Base-by-base conservation (phyloP, 64 coral and sea anemone genomes). In the Anthopleura sola region DNA sequence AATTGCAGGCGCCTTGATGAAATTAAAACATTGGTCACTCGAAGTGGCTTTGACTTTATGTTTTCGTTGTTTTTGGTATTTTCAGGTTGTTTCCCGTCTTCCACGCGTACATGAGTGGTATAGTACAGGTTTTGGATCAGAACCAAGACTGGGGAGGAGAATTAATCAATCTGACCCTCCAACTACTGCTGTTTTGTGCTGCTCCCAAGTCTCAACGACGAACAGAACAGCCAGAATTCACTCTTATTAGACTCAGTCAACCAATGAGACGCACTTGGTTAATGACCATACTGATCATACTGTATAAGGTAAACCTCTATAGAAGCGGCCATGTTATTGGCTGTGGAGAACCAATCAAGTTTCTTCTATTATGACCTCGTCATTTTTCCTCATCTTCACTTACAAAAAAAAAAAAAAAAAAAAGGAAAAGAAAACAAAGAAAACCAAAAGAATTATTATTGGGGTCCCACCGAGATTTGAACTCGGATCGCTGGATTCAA, bases 61-160 rank as follows among this genome's bases (percentile, higher is more conserved):
- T 44, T 3, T 44, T 44, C 4, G 9, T 44, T 44, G 40, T n/a
- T n/a, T n/a, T n/a, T n/a, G 9, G 9, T 8, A 20, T 26, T 87
- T 44, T 6, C 62, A 99, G 97, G 80, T 90, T 86, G 37, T 95
- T 94, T 53, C 97, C 97, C 71, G 97, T 99, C 37, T 99, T 99
- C 47, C 93, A 94, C 79, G 97, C 97, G 8, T 99, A 95, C 87
- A 75, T 99, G 81, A 86, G 89, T 36, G 97, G 97, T 18, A 99
- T 99, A n/a, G 89, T 94, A 18, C 97, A 92, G 37, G 93, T 99
- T 36, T 75, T 99, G 68, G 97, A 99, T 85, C 93, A 92, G 58
- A 99, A 99, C 85, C 93, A 91, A 21, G 97, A 95, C 14, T 99
- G 97, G 97, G 97, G 97, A 14, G 88, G 58, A 18, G 93, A 99